These are phyloP conservation scores for Gallinago solitaria DNA, from an alignment of 2,797 vertebrate species.

Conservation along the genomic window DNA sequence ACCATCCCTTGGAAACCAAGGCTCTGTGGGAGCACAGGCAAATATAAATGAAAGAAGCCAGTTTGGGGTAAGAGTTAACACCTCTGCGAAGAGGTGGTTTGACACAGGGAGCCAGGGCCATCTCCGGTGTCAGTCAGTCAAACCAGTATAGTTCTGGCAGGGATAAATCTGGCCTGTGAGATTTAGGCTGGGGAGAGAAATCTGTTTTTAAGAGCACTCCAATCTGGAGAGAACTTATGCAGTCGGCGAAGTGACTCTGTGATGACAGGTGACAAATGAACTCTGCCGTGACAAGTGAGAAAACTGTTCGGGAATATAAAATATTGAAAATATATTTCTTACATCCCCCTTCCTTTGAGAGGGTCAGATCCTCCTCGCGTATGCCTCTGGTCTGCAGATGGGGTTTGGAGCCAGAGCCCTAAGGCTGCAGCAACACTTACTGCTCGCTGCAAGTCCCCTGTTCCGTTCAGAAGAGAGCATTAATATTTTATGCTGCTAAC, in stretches of 20 bases:
- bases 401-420: background rate
- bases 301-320: constrained; percentile 42
- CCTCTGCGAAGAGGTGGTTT: background rate
- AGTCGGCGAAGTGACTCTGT: constrained; percentile 30
- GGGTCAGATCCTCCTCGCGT: background rate
- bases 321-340: constrained; percentile 22
- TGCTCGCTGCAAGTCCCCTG: background rate
- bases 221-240: constrained; percentile 38
- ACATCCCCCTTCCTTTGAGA: background rate
- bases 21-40: background rate
- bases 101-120: background rate
- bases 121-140: accelerated
- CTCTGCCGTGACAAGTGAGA: constrained; percentile 51
- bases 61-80: background rate
- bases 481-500: constrained; percentile 51
- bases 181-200: constrained; percentile 9
- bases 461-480: background rate
- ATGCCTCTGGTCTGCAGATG: constrained; percentile 5
- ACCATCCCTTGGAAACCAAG: accelerated
- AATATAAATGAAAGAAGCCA: background rate
- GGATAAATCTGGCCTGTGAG: background rate
- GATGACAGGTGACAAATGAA: constrained; percentile 64
- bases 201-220: constrained; percentile 29
- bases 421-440: background rate
- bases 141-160: background rate